Conservation (phyloP, 2,888 invertebrate genomes). For the Sclerodermus sp. region DNA sequence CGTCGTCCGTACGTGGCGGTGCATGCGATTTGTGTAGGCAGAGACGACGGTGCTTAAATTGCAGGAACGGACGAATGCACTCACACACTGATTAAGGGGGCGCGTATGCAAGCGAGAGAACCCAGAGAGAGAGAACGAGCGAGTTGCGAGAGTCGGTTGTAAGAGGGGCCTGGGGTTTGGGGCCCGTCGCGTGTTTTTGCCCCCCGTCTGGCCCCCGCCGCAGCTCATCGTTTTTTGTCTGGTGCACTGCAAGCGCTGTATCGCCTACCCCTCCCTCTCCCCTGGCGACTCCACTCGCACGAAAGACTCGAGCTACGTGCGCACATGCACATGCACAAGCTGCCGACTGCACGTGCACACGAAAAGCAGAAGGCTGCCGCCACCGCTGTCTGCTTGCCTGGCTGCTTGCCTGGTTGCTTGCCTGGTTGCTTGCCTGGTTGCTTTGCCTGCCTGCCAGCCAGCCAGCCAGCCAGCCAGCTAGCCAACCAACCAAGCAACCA, state of each 20-base stretch:
- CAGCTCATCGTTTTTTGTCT: conserved; percentile 50
- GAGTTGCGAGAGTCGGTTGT: conserved; percentile 29
- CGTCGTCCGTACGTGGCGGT: no score
- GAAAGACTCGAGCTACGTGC: neutral
- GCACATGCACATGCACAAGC: neutral
- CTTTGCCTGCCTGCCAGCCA: no score
- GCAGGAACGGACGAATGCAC: no score
- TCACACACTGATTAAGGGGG: no score
- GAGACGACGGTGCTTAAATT: no score
- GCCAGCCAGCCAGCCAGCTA: no score
- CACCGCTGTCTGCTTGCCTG: no score
- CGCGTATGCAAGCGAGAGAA: neutral
- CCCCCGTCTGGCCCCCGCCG: conserved; percentile 50
- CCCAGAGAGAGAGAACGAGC: neutral
- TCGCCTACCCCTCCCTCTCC: conserved; percentile 8
- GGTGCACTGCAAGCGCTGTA: conserved; percentile 37
- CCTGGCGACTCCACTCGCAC: conserved; percentile 6
- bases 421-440: no score
- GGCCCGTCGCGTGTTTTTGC: conserved; percentile 50
- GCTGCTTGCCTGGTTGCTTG: no score
- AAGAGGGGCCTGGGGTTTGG: conserved; percentile 40
- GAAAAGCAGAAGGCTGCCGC: neutral
- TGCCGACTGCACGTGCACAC: neutral
- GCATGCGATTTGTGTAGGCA: no score
- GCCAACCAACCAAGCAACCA: no score